Percentiles rank a stretch among this genome's conserved stretches.
Conservation (phyloP, 2,113 vertebrate species). For the Siphamia tubifer region DNA sequence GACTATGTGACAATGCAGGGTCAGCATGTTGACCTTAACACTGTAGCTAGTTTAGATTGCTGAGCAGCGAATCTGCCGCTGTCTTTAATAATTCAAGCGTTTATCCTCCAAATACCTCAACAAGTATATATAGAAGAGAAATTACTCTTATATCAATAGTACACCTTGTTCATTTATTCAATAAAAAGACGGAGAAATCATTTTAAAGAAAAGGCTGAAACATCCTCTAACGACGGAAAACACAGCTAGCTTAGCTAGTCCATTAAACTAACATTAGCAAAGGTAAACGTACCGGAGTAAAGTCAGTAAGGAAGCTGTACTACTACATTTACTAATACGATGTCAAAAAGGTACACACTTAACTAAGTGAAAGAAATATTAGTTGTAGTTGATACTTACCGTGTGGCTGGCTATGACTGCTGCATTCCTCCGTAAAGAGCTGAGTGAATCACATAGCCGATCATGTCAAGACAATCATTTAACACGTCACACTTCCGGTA, state of each 20-base stretch:
- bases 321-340: not conserved
- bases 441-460: not conserved
- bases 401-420: conserved; percentile 14
- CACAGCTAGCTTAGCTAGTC: conserved; percentile 48
- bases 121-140: no score
- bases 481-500: conserved; percentile 4
- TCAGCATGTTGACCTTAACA: no score
- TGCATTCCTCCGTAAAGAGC: conserved; percentile 50
- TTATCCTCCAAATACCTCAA: no score
- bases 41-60: no score
- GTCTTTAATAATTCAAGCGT: no score
- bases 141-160: not conserved
- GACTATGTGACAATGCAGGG: no score
- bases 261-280: conserved; percentile 33
- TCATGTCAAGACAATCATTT: not conserved
- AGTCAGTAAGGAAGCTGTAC: not conserved
- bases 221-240: not conserved
- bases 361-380: not conserved
- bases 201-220: not conserved
- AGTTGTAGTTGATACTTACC: conserved; percentile 45
- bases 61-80: not conserved
- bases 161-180: fast-evolving
- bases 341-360: not conserved
- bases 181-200: not conserved
- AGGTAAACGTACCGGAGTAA: not conserved